A percentile compares a stretch with the other conserved stretches of the same genome.
phyloP scores from a whole-genome alignment of 2,888 invertebrate genomes.

The Metallyticus violacea region DNA sequence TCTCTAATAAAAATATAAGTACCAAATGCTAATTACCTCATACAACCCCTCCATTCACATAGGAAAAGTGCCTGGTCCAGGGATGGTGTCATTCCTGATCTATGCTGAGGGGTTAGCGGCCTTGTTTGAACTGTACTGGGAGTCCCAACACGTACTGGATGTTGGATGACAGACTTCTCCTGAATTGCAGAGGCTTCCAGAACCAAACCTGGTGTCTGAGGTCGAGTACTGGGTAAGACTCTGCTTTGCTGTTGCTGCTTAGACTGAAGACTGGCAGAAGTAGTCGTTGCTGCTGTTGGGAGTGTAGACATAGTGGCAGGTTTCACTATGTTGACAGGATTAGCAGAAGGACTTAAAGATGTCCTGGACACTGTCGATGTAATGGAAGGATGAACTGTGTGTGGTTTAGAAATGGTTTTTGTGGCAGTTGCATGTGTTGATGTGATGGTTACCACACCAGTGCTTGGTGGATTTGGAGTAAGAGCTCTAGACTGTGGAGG shows the following conservation, averaged over 20 bases:
- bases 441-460: conserved; percentile 30
- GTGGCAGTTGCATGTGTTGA: conserved; percentile 29
- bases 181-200: not conserved
- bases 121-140: not conserved
- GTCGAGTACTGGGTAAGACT: not conserved
- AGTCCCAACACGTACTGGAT: not conserved
- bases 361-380: not conserved
- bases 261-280: not conserved
- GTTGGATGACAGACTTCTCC: not conserved
- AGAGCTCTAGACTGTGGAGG: conserved; percentile 24
- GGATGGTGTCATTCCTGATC: not conserved
- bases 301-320: not conserved
- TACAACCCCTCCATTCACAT: conserved; percentile 94
- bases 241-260: not conserved
- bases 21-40: conserved; percentile 47
- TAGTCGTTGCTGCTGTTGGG: not conserved
- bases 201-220: not conserved
- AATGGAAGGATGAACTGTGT: not conserved
- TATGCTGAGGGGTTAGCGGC: conserved; percentile 17
- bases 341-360: not conserved
- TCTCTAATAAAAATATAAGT: too few relatives aligned
- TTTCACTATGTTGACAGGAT: not conserved
- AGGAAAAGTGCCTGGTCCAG: conserved; percentile 44
- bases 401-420: conserved; percentile 19
- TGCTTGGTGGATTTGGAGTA: conserved; percentile 30